phyloP scores from a whole-genome alignment of 2,797 vertebrate genomes.

The Mastacembelus armatus region DNA sequence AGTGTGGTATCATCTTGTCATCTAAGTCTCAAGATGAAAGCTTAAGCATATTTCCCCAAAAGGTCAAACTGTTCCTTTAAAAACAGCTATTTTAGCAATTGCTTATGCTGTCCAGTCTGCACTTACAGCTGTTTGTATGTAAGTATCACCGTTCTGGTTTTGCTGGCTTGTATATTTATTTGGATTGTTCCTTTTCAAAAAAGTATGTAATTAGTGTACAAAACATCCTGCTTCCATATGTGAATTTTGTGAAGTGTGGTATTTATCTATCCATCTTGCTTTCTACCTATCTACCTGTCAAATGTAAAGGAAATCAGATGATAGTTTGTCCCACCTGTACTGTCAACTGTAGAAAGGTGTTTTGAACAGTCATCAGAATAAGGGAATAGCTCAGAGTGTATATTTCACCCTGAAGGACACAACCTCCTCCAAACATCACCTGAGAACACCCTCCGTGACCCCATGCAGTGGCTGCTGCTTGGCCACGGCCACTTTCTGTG shows the following conservation, averaged over 20 bases:
- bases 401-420: not conserved
- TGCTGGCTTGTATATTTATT: constrained; percentile 64
- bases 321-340: too few species aligned
- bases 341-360: not conserved
- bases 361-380: not conserved
- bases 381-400: too few species aligned
- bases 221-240: constrained; percentile 3
- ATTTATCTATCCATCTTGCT: not conserved
- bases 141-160: constrained; percentile 37
- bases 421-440: not conserved
- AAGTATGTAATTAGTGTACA: constrained; percentile 48
- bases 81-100: constrained; percentile 19
- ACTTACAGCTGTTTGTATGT: constrained; percentile 46
- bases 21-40: not conserved
- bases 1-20: not conserved
- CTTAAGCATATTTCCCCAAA: not conserved
- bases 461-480: not conserved
- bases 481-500: constrained; percentile 30
- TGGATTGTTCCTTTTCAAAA: constrained; percentile 56
- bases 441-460: constrained; percentile 18
- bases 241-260: constrained; percentile 13
- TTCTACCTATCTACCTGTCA: not conserved
- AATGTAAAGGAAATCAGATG: too few species aligned
- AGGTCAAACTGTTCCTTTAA: constrained; percentile 8
- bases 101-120: constrained; percentile 43